phyloP scores from a whole-genome alignment of 2,888 invertebrate species.

The Parasteatoda lunata region DNA sequence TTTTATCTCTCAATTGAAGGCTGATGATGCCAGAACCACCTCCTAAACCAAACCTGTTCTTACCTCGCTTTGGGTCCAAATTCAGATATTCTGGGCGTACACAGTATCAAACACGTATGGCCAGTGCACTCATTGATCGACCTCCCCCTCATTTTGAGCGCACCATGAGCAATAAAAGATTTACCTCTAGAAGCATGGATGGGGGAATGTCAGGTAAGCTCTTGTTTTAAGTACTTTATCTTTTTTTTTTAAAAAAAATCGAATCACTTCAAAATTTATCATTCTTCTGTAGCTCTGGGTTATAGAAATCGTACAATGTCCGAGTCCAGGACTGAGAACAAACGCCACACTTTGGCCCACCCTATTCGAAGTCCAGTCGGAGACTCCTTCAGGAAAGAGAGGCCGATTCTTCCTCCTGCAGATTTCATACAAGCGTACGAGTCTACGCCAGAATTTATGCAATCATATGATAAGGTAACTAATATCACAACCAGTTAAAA shows the following conservation, averaged over 20 bases:
- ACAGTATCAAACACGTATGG: constrained; percentile 92
- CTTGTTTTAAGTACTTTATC: neutral
- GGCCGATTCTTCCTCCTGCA: constrained; percentile 26
- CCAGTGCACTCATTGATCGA: constrained; percentile 83
- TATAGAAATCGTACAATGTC: constrained; percentile 72
- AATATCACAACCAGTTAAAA: too few species aligned
- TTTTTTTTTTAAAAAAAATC: too few species aligned
- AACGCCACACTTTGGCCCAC: constrained; percentile 92
- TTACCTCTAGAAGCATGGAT: constrained; percentile 90
- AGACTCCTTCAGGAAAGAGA: constrained; percentile 57
- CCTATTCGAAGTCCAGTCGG: constrained; percentile 72
- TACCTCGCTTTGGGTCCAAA: constrained; percentile 91
- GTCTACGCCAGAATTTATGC: constrained; percentile 38
- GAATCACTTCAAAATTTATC: too few species aligned
- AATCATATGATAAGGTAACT: constrained; percentile 11
- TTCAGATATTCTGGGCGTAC: constrained; percentile 98
- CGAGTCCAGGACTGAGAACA: constrained; percentile 81
- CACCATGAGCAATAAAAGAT: constrained; percentile 86
- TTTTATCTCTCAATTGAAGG: constrained; percentile 75
- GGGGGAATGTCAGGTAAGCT: constrained; percentile 73
- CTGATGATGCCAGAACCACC: constrained; percentile 92
- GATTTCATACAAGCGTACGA: constrained; percentile 45
- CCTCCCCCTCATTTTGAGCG: constrained; percentile 90
- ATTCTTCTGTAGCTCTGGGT: constrained; percentile 39
- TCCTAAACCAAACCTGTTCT: constrained; percentile 82